A percentile compares a stretch with the other conserved stretches of the same genome.
phyloP scores from a whole-genome alignment of 1,140 invertebrate genomes.

The Acyrthosiphon pisum region DNA sequence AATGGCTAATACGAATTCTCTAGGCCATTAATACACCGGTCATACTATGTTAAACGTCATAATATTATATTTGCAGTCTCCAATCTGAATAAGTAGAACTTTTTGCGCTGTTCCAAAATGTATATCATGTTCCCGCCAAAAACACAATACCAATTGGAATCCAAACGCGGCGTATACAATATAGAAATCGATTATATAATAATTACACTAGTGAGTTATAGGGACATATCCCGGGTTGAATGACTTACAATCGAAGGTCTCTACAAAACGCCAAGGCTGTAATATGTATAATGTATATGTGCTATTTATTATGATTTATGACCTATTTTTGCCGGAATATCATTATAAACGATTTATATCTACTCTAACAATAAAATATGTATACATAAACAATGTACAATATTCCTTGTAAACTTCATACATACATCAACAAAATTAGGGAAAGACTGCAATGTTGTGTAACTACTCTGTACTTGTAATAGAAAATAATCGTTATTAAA shows the following conservation, averaged over 20 bases:
- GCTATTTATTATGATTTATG: conserved; percentile 9
- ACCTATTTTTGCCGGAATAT: neutral
- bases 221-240: conserved; percentile 5
- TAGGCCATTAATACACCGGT: neutral
- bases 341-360: neutral
- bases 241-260: neutral
- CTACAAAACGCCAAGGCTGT: neutral
- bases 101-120: neutral
- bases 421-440: neutral
- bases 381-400: neutral
- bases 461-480: neutral
- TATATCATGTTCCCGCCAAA: neutral
- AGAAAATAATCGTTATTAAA: neutral
- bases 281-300: conserved; percentile 15
- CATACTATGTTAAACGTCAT: neutral
- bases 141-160: neutral
- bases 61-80: neutral
- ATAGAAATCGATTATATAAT: neutral
- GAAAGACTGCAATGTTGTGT: neutral
- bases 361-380: neutral
- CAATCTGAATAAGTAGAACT: neutral
- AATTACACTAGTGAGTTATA: neutral
- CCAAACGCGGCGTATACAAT: neutral
- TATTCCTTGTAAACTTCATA: neutral
- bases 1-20: neutral